A percentile compares a stretch with the other conserved stretches of the same genome.
These are phyloP conservation scores for Pardosa pseudoannulata DNA, from an alignment of 2,888 invertebrate genomes.

Conservation along the genomic window DNA sequence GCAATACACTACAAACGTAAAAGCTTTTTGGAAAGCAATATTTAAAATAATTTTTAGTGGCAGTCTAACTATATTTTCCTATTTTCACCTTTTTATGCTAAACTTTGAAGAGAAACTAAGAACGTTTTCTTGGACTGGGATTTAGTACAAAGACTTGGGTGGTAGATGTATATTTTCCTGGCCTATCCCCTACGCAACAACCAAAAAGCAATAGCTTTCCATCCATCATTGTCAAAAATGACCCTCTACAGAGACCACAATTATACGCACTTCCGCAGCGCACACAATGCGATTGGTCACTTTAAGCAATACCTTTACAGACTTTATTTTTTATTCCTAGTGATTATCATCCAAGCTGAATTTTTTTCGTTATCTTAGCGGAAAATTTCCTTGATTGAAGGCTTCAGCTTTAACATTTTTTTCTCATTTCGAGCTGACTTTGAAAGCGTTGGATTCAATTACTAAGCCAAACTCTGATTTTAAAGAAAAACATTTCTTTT, in stretches of 20 bases:
- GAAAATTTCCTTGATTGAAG: neutral
- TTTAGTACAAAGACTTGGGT: no score
- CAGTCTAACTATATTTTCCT: no score
- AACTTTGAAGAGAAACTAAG: no score
- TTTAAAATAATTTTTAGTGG: no score
- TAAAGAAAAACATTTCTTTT: neutral
- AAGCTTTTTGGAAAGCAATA: no score
- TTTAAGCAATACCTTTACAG: no score
- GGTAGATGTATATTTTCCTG: no score
- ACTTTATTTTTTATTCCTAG: no score
- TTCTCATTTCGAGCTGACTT: neutral
- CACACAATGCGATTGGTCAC: neutral
- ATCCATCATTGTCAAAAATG: conserved; percentile 1
- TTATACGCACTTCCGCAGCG: neutral
- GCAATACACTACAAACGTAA: no score
- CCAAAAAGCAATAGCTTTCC: neutral
- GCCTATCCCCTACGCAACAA: neutral
- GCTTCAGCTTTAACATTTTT: neutral
- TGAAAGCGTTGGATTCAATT: neutral
- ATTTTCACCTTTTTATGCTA: no score
- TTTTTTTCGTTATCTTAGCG: neutral
- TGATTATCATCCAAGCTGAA: no score
- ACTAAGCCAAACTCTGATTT: neutral
- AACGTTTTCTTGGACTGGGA: no score
- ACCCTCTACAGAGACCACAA: neutral